phyloP scores from a whole-genome alignment of 2,113 vertebrate genomes.

The Dipodomys stephensi region DNA sequence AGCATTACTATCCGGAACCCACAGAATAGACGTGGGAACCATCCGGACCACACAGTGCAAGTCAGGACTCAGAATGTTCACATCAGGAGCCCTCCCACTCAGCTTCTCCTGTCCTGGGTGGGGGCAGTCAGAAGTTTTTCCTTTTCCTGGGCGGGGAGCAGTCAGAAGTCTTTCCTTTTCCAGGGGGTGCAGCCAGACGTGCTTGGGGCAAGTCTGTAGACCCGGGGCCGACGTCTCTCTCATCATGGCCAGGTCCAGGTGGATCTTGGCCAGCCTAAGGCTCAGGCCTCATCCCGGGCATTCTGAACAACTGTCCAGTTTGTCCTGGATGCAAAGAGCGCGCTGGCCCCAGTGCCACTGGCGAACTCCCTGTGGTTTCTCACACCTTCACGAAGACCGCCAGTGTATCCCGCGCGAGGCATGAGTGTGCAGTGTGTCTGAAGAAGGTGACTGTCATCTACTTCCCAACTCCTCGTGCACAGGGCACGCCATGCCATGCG shows the following conservation, averaged over 20 bases:
- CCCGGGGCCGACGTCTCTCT: not conserved
- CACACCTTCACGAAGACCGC: not conserved
- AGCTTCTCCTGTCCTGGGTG: not conserved
- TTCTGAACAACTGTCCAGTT: not conserved
- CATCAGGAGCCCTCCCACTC: too few relatives aligned
- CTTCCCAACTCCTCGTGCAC: not conserved
- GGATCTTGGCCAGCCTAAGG: not conserved
- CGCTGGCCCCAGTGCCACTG: not conserved
- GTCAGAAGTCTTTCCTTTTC: not conserved
- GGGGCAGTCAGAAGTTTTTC: too few relatives aligned
- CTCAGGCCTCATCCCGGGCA: rapidly evolving
- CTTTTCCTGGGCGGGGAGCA: too few relatives aligned
- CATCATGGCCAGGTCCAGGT: not conserved
- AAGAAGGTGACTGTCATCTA: rapidly evolving
- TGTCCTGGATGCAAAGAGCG: too few relatives aligned
- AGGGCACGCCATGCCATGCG: rapidly evolving
- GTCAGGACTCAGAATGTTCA: too few relatives aligned
- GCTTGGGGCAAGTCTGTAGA: too few relatives aligned
- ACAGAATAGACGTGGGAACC: too few relatives aligned
- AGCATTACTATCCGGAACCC: too few relatives aligned
- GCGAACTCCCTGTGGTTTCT: rapidly evolving
- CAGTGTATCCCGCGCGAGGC: not conserved
- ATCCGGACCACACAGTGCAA: too few relatives aligned
- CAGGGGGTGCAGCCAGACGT: too few relatives aligned
- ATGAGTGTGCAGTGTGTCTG: too few relatives aligned